Evolutionary conservation across 2,113 vertebrate genomes (phyloP), one percentile per base, ranked within the genome.

Genomic region (Hyperopisus bebe): DNA sequence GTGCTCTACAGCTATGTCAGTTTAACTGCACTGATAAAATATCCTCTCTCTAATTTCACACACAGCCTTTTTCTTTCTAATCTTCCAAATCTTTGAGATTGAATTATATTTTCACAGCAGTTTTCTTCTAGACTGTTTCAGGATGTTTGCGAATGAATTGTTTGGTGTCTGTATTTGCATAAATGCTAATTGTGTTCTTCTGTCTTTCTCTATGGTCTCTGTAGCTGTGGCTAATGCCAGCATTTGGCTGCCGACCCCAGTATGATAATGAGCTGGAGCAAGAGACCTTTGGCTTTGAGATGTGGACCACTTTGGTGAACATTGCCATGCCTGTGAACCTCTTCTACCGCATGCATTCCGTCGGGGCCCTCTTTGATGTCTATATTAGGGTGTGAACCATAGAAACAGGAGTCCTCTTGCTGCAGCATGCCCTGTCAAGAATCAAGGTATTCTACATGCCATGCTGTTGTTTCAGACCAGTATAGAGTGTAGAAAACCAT

Each of bases 271-370:
- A 97, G 13, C 87, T 99, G 47, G 98, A 99, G 94, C 96, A 98
- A 94, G 96, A 96, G 7, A 97, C 96, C 11, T 99, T 97, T 90
- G 98, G 98, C 92, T 98, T 98, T 94, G 95, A 96, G 93, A 96
- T 96, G 86, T 99, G 98, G 98, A 98, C 97, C 92, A 97, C 97
- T 82, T 96, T 99, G 93, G 97, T 99, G 92, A 99, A 98, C 94
- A 97, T 99, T 88, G 98, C 97, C 0, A 97, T 99, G 94, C 98
- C 98, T 47, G 96, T 99, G 91, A 98, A 97, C 91, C 97, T 99
- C 94, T 99, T 99, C 95, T 99, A 99, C 92, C 97, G 98, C 47
- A 99, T 99, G 97, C 98, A 99, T 88, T 97, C 97, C 77, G 98
- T 98, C 48, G 97, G 98, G 90, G 97, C 97, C 0, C 97, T 99